Evolutionary conservation across 2,888 invertebrate species (phyloP), one percentile per base, ranked within the genome.

Genomic region (Sinhomidia bicolor): DNA sequence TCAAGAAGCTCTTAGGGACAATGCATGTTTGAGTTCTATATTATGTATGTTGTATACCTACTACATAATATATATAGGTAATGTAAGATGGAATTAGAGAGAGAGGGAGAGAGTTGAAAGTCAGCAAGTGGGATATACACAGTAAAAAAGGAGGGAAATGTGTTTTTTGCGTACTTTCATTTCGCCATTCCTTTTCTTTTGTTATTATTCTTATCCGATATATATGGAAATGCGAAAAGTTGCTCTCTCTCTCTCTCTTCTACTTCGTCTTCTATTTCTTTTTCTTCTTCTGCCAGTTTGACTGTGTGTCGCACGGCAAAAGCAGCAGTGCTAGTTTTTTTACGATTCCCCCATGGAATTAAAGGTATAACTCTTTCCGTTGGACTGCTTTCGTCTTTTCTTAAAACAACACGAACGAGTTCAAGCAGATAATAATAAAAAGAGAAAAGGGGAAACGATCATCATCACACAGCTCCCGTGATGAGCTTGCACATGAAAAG

Each of bases 341-440:
- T 84, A 76, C 60, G 60, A 62, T 60, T 60, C 84, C 47, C 60
- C 23, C 32, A 26, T 76, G 84, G 84, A 84, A 60, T 84, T 84
- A 84, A 29, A 54, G 54, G 32, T 54, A 78, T 57, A 54, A 57
- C 78, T 57, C 29, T 20, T 2, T 23, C 23, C n/a, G 47, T 65
- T 44, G n/a, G n/a, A n/a, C n/a, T n/a, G 23, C 23, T 71, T 83
- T 62, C 54, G 29, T 17, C 36, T 54, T 4, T 71, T 51, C 51
- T 65, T 10, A 41, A 81, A 26, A 14, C n/a, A 47, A 47, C n/a
- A n/a, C 7, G 14, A 14, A 51, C 14, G 36, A n/a, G 32, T 57
- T 12, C 44, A 65, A 62, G 26, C 6, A 41, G 10, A 60, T 20
- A 41, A 47, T 2, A 76, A 76, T 7, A 26, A 78, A 54, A 54